Base-by-base conservation (phyloP, 2,888 invertebrate species). In the Chironomus tentans region DNA sequence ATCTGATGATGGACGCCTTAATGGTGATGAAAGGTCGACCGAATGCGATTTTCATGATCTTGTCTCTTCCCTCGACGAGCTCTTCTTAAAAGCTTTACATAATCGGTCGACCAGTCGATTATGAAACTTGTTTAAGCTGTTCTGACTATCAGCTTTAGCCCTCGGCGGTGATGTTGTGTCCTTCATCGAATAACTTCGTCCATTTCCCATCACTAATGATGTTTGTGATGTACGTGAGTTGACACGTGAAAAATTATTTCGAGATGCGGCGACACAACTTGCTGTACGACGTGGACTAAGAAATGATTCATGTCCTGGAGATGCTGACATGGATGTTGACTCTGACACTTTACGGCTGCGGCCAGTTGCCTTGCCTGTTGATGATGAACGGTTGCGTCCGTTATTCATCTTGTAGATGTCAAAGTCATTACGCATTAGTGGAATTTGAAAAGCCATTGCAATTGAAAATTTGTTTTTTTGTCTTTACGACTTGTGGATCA, bases 371-470 rank as follows among this genome's bases (percentile, higher is more conserved):
- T 72, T 61, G 15, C 38, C n/a, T 3, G n/a, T 22, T 48, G 74
- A 18, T 15, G 15, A 47, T 15, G 47, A 38, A 18, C 68, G 46
- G 12, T 10, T 47, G 22, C 47, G 46, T 18, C 18, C 61, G 1
- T 69, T n/a, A 47, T 90, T 90, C 79, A 92, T 91, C 86, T 93
- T 93, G 87, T 95, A 95, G 82, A 95, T 94, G 84, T 95, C 93
- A 89, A 92, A 95, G 84, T 95, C 94, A 86, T 94, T 95, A 87
- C 94, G 94, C 86, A 95, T 90, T 79, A 95, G 94, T 77, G 94
- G 95, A 93, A 95, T 94, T 94, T 94, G 94, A 86, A 95, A 95
- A 87, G 95, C 95, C 95, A 95, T 95, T 65, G 10, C 21, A 1
- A 56, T 56, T 56, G n/a, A 38, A 10, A n/a, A n/a, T 4, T 18